A percentile compares a stretch with the other conserved stretches of the same genome.
phyloP scores from a whole-genome alignment of 2,113 vertebrate species.

The Neomonachus schauinslandi region DNA sequence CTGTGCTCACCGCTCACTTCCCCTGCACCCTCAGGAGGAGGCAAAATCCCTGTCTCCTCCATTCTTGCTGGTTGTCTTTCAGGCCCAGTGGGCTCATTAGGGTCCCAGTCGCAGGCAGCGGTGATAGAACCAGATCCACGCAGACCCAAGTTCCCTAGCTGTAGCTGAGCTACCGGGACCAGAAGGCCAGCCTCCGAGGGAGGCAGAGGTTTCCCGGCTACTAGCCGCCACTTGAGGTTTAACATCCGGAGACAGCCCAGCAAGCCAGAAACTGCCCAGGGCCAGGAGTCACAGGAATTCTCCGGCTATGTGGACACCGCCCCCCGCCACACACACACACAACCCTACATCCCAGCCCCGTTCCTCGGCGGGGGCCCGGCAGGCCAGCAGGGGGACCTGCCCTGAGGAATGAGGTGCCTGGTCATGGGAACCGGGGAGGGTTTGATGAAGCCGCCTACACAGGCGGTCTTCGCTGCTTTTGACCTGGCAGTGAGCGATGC shows the following conservation, averaged over 20 bases:
- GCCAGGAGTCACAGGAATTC: neutral
- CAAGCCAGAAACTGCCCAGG: neutral
- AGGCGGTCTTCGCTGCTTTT: neutral
- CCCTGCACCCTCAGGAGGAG: neutral
- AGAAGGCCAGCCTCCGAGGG: neutral
- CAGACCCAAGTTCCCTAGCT: neutral
- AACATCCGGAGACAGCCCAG: neutral
- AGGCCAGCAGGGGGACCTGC: neutral
- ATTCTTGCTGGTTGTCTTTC: neutral
- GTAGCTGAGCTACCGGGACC: neutral
- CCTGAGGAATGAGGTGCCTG: rapidly evolving
- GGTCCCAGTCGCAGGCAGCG: neutral
- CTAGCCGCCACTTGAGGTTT: neutral
- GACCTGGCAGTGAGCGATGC: neutral
- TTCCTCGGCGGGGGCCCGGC: neutral
- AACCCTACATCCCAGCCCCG: neutral
- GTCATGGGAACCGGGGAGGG: rapidly evolving
- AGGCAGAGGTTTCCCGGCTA: neutral
- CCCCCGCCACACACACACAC: rapidly evolving
- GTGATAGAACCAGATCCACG: neutral
- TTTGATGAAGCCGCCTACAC: neutral
- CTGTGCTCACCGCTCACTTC: neutral
- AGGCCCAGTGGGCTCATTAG: no score
- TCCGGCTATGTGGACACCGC: neutral
- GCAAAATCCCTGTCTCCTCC: neutral